A percentile compares a stretch with the other conserved stretches of the same genome.
Evolutionary conservation across 2,888 invertebrate species (phyloP).

Genomic region (Synanthedon formicaeformis): DNA sequence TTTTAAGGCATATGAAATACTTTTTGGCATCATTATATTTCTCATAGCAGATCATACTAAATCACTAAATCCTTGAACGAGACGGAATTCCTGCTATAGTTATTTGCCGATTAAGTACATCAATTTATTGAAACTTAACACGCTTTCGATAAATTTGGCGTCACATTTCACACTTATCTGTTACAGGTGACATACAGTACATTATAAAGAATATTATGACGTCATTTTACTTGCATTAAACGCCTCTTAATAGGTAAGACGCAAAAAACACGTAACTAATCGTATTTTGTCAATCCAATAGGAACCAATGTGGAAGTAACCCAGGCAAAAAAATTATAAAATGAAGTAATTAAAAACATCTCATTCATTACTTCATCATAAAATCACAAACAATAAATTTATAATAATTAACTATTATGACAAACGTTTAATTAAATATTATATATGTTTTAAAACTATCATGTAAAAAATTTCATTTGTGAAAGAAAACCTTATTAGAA

Average conservation of each 20-base stretch:
- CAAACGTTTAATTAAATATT: too few species aligned
- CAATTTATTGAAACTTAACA: slow-evolving; percentile 27
- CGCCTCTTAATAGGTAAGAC: background rate
- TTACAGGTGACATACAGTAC: slow-evolving; percentile 1
- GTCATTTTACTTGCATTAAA: slow-evolving; percentile 3
- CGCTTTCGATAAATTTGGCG: slow-evolving; percentile 28
- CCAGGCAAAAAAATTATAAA: too few species aligned
- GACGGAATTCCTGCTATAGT: slow-evolving; percentile 21
- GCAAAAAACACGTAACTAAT: background rate
- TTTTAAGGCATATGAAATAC: too few species aligned
- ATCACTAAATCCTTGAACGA: background rate
- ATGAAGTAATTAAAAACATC: too few species aligned
- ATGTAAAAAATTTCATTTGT: too few species aligned
- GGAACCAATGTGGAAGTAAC: background rate
- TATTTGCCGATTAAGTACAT: slow-evolving; percentile 28
- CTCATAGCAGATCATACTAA: slow-evolving; percentile 6
- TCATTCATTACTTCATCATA: too few species aligned
- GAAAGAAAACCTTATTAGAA: too few species aligned
- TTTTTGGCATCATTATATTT: slow-evolving; percentile 1
- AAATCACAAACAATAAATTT: too few species aligned
- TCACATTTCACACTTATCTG: slow-evolving; percentile 19
- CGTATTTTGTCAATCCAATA: background rate
- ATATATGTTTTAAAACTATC: too few species aligned
- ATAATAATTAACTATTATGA: too few species aligned
- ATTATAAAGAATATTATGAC: slow-evolving; percentile 1